Conservation (phyloP, 2,797 vertebrate genomes). For the Lutjanus campechanus region DNA sequence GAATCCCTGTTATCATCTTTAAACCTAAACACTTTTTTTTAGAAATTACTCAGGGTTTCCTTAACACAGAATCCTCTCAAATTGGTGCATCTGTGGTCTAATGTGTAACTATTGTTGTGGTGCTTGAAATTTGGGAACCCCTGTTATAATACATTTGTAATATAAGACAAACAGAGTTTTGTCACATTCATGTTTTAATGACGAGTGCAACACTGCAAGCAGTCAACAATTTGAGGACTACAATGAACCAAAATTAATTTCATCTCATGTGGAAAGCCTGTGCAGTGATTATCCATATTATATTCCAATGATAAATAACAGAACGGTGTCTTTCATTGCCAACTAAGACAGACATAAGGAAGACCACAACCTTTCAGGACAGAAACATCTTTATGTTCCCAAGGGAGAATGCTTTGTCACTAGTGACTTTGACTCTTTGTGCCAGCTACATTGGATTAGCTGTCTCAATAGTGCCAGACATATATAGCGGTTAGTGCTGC, state of each 20-base stretch:
- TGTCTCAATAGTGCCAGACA: constrained; percentile 22
- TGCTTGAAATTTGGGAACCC: too few relatives aligned
- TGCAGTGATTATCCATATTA: constrained; percentile 8
- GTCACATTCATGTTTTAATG: constrained; percentile 59
- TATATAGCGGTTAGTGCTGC: constrained; percentile 22
- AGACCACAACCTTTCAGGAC: constrained; percentile 35
- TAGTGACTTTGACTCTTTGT: constrained; percentile 54
- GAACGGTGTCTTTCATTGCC: constrained; percentile 23
- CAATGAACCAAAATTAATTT: constrained; percentile 14
- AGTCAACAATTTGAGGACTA: constrained; percentile 16
- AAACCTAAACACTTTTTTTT: too few relatives aligned
- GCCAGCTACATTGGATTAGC: constrained; percentile 36
- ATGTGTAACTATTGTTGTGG: too few relatives aligned
- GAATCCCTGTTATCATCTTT: too few relatives aligned
- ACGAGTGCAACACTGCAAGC: constrained; percentile 6
- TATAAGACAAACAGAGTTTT: constrained; percentile 30
- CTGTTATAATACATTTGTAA: background rate
- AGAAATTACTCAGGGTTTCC: too few relatives aligned
- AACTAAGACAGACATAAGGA: constrained; percentile 33
- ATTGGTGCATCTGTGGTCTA: too few relatives aligned
- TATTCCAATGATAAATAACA: constrained; percentile 27
- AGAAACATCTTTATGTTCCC: constrained; percentile 28
- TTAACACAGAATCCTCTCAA: too few relatives aligned
- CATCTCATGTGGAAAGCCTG: constrained; percentile 5
- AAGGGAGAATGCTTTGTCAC: constrained; percentile 37